Base-by-base conservation (phyloP, 1,140 invertebrate species). In the Bombus sibiricus region DNA sequence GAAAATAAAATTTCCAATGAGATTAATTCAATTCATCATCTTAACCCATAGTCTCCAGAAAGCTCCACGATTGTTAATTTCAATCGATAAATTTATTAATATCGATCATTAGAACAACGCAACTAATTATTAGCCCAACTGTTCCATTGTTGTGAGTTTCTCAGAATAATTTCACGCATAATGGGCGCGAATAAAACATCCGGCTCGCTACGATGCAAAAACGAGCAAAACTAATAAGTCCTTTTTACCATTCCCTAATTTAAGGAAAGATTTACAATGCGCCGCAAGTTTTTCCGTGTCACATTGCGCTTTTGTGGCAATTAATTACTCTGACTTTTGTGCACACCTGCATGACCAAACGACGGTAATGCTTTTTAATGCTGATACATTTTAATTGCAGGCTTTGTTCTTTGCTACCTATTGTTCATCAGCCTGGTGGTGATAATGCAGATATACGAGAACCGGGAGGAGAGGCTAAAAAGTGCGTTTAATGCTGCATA, bases 401-500 rank as follows among this genome's bases (percentile, higher is more conserved):
- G 93, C 86, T 96, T 97, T 88, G 95, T 97, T 37, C 57, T 94
- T 32, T 86, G 97, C 64, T 97, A 97, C 89, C 85, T 95, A 25
- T n/a, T 96, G 2, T 97, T 97, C 91, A 96, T 97, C 57, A 15
- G 95, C 0, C 94, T 95, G 28, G 96, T 97, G 12, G 92, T 97
- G 37, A 81, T 95, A 68, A 96, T 93, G 94, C 95, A 95, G 59
- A 82, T 92, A 18, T 88, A 90, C 47, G 92, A 93, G 12, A 96
- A 69, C 81, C 93, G 88, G 53, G 89, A 93, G 83, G 84, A 88
- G 59, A 91, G 62, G 64, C 66, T 85, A 9, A 93, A 93, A 91
- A 92, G 94, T 93, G 62, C 47, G 86, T 83, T 78, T 34, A 53
- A 39, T 75, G 41, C 12, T 64, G 22, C 2, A 15, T 25, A 53